A percentile compares a stretch with the other conserved stretches of the same genome.
phyloP scores from a whole-genome alignment of 2,797 vertebrate species.

The Periparus ater region DNA sequence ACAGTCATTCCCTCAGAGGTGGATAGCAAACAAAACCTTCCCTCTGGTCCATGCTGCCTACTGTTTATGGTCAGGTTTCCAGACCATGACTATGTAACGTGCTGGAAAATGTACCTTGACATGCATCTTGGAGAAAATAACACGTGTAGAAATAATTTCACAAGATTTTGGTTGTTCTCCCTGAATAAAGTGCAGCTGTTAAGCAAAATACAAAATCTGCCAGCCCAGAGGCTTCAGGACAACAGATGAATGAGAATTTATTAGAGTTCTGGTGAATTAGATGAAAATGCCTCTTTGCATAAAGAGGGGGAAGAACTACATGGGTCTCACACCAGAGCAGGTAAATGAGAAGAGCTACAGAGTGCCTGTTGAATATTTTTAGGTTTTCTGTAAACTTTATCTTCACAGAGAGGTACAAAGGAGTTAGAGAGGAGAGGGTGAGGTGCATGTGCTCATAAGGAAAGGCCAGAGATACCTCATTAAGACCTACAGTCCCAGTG shows the following conservation, averaged over 20 bases:
- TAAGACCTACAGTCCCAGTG: neutral
- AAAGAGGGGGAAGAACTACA: neutral
- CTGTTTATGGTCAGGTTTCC: constrained; percentile 39
- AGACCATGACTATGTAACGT: constrained; percentile 32
- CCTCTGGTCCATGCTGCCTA: neutral
- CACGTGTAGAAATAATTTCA: neutral
- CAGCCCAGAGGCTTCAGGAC: neutral
- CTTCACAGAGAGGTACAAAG: neutral
- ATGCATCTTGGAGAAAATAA: constrained; percentile 28
- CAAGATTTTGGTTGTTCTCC: neutral
- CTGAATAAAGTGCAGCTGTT: neutral
- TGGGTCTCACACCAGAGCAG: neutral
- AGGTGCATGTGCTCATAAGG: neutral
- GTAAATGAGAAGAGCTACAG: neutral
- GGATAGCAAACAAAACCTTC: neutral
- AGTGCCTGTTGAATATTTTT: neutral
- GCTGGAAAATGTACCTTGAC: constrained; percentile 53
- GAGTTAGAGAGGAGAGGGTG: neutral
- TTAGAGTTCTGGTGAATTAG: neutral
- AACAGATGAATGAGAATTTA: neutral
- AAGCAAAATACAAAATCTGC: neutral
- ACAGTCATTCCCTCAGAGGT: neutral
- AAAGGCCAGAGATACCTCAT: neutral
- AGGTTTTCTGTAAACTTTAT: neutral
- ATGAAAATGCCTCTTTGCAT: neutral